Evolutionary conservation across 2,888 invertebrate species (phyloP), one percentile per base, ranked within the genome.

Genomic region (Philhelius pedissequus): DNA sequence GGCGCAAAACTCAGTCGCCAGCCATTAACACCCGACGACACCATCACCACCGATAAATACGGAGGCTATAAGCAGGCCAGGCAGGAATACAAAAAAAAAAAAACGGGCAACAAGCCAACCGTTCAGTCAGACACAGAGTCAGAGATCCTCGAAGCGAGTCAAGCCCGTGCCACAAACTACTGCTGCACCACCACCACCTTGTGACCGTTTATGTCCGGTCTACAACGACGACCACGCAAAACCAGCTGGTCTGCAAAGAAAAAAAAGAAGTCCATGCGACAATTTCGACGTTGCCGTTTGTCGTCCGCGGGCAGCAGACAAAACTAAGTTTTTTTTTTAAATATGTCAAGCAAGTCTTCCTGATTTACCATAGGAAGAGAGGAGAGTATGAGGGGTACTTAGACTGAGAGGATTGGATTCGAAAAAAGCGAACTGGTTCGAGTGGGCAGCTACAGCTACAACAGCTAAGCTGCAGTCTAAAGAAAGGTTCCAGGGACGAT

Each of bases 171-270:
- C 83, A 79, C 66, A 45, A 52, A 76, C 70, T 62, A 64, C 30
- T 70, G 74, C 25, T 50, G 73, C 27, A 7, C 32, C 48, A 38
- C 73, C 62, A 40, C 62, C 76, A 73, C 77, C 77, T 71, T 82
- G 58, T 68, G 78, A 83, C 83, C 83, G 56, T 78, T 78, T 78
- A 83, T 78, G 83, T 83, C 83, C 78, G 83, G 74, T 83, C 74
- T 74, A 64, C 74, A 74, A 48, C 70, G 35, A 78, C 83, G 64
- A 70, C 73, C 83, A 74, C 83, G 73, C 73, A 50, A 76, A 66
- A 35, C 32, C 48, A 48, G 45, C 48, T 32, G 45, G 22, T n/a
- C 22, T 45, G 9, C 6, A n/a, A 50, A 52, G n/a, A 68, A 54
- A 9, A 35, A 22, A 50, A 32, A 60, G 18, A 50, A 38, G 25